Percentiles rank a stretch among this genome's conserved stretches.
Evolutionary conservation across 2,888 invertebrate genomes (phyloP).

Genomic region (Diachrysia chrysitis): DNA sequence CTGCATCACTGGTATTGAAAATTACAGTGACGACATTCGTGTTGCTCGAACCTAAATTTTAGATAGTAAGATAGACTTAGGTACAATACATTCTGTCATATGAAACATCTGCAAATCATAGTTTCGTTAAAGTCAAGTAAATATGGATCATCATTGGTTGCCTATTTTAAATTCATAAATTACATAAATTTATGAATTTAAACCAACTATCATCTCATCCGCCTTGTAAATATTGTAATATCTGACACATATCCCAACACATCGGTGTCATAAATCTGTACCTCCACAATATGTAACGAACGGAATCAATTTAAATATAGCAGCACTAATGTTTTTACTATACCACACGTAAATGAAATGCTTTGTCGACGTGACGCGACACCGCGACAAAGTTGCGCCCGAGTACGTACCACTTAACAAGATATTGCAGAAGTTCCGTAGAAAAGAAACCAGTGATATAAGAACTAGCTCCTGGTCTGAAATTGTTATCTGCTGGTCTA

Average conservation of each 20-base stretch:
- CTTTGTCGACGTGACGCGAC: conserved; percentile 67
- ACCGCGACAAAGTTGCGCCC: conserved; percentile 60
- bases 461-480: not conserved
- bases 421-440: not conserved
- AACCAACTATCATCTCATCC: not conserved
- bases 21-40: too few relatives aligned
- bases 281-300: conserved; percentile 12
- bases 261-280: conserved; percentile 11
- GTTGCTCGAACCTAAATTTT: too few relatives aligned
- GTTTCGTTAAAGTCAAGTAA: not conserved
- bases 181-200: not conserved
- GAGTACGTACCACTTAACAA: conserved; percentile 1
- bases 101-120: not conserved
- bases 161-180: too few relatives aligned
- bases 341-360: conserved; percentile 65
- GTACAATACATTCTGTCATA: too few relatives aligned
- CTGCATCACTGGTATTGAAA: too few relatives aligned
- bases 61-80: too few relatives aligned
- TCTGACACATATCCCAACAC: not conserved
- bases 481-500: too few relatives aligned
- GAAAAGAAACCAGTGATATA: not conserved
- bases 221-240: not conserved
- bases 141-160: not conserved
- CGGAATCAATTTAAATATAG: conserved; percentile 38
- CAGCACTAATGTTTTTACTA: conserved; percentile 56